Evolutionary conservation across 2,113 vertebrate genomes (phyloP), one percentile per base, ranked within the genome.

Genomic region (Myotis yumanensis): DNA sequence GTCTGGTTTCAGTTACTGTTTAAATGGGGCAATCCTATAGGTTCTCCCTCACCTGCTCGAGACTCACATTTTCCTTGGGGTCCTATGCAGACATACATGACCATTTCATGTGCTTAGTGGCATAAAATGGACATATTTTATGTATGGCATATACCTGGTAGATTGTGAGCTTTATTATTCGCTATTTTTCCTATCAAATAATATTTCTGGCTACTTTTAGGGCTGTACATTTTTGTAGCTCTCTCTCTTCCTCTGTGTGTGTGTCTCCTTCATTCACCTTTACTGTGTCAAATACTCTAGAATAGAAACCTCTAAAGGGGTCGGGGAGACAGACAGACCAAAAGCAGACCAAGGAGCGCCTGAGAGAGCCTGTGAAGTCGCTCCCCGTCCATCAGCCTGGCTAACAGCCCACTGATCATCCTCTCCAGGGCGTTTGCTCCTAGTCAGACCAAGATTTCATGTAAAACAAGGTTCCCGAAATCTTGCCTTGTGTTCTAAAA

Each of bases 121-220:
- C 80, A 23, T 90, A 51, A 92, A 37, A 93, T 48, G n/a, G 69
- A n/a, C 18, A 51, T 71, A 48, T 54, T 81, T 92, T 90, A 69
- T 14, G 52, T 43, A 43, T 5, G n/a, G 7, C 79, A 62, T 76
- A 62, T 62, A 62, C 59, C 59, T 62, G 28, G 69, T 12, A 75
- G 86, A 81, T 4, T 79, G 51, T 82, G 28, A 62, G 28, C 43
- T 76, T 80, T 91, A 23, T 89, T 85, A n/a, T 59, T 71, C 86
- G 35, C n/a, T 37, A 23, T 80, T 90, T 90, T 92, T 85, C 17
- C n/a, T 77, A 66, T 84, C 28, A 84, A 93, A 87, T 90, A 86
- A 16, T 18, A 87, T 32, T 81, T 95, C 87, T 66, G 43, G 32
- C 28, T 64, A 75, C 23, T 79, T 89, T 88, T 48, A 76, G n/a